Conservation (phyloP, 1,140 invertebrate genomes). For the Tribolium castaneum region DNA sequence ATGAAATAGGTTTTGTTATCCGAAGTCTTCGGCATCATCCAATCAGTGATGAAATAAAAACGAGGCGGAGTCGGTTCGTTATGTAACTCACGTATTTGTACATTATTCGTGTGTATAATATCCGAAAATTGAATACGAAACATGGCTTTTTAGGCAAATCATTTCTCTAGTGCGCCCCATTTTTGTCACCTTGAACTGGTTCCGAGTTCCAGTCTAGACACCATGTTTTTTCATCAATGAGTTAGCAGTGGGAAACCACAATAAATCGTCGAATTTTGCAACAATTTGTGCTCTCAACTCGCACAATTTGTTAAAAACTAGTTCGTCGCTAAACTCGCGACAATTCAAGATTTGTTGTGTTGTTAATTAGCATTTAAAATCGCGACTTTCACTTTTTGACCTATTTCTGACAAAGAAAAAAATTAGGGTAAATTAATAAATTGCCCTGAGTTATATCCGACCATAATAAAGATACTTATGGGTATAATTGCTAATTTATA, state of each 20-base stretch:
- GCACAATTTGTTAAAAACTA: neutral
- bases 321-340: neutral
- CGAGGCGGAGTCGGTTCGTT: neutral
- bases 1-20: neutral
- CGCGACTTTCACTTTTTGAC: conserved; percentile 24
- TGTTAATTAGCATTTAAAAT: conserved; percentile 24
- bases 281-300: neutral
- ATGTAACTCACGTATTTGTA: neutral
- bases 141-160: neutral
- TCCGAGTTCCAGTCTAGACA: conserved; percentile 27
- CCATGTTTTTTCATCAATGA: conserved; percentile 31
- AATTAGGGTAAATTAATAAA: conserved; percentile 29
- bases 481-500: conserved; percentile 29
- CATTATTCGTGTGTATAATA: neutral
- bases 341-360: conserved; percentile 30
- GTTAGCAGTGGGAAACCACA: conserved; percentile 18
- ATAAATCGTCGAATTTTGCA: conserved; percentile 29
- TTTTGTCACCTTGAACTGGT: conserved; percentile 24
- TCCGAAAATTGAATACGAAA: neutral
- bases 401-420: neutral
- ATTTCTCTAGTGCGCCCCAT: conserved; percentile 27
- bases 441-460: conserved; percentile 7
- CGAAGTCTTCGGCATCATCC: neutral
- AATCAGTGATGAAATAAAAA: neutral
- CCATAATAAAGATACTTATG: conserved; percentile 24